A percentile compares a stretch with the other conserved stretches of the same genome.
Evolutionary conservation across 2,113 vertebrate species (phyloP).

Genomic region (Esox niger): DNA sequence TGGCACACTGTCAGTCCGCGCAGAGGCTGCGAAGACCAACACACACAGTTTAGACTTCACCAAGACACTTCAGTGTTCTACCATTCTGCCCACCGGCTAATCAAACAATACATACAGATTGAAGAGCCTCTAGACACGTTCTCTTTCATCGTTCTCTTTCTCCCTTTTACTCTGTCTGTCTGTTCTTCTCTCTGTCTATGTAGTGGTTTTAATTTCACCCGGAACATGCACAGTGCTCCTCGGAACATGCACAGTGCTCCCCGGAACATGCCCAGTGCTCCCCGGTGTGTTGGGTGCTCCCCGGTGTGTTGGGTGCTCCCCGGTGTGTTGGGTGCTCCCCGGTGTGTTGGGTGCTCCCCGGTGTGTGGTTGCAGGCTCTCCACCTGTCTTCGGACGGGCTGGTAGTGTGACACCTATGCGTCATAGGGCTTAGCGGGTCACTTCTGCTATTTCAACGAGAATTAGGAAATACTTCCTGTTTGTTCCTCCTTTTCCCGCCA

Average conservation of each 20-base stretch:
- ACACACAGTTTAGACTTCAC: no score
- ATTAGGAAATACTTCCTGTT: slow-evolving; percentile 70
- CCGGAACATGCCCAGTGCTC: no score
- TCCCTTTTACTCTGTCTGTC: not conserved
- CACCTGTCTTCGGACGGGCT: not conserved
- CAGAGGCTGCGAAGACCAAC: no score
- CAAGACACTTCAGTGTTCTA: not conserved
- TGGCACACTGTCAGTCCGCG: no score
- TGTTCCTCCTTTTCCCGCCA: slow-evolving; percentile 57
- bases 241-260: no score
- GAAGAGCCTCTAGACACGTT: no score
- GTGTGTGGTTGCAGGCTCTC: slow-evolving; percentile 38
- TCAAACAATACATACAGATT: no score
- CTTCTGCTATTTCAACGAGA: slow-evolving; percentile 73
- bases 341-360: slow-evolving; percentile 67
- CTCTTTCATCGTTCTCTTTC: not conserved
- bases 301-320: no score
- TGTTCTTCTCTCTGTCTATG: not conserved
- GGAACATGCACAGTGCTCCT: slow-evolving; percentile 54
- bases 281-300: no score
- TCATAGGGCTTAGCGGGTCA: slow-evolving; percentile 77
- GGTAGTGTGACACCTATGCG: slow-evolving; percentile 33
- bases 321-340: no score
- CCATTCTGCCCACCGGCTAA: slow-evolving; percentile 1
- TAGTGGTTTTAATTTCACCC: slow-evolving; percentile 63